Evolutionary conservation across 1,140 invertebrate species (phyloP), one percentile per base, ranked within the genome.

Genomic region (Penaeus indicus): DNA sequence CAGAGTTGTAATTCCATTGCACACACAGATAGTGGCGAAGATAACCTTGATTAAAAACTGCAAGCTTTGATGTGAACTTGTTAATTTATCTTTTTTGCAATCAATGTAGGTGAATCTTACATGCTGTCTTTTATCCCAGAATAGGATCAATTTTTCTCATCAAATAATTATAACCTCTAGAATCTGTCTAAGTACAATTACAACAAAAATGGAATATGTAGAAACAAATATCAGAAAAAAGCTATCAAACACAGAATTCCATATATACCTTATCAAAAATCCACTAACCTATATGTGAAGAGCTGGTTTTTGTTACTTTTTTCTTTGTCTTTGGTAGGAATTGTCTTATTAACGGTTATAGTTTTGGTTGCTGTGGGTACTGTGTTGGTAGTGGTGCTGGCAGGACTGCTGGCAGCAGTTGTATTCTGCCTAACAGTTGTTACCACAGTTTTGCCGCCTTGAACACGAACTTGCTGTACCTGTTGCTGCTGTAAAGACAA

Each of bases 241-340:
- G 11, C 7, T 47, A 47, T 10, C 47, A 47, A 47, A 47, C 11
- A 47, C 47, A 47, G 11, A 47, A 47, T 47, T 47, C 47, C 47
- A 47, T 47, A 13, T 47, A 47, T 47, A 47, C 5, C 47, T 47
- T 1, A 21, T 19, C 38, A 72, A 21, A 11, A 18, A 7, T 8
- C 22, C 19, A 77, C 86, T 84, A 42, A 89, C 88, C 83, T 89
- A 62, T 89, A 89, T 54, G 88, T 62, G 62, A 85, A 89, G 54
- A 85, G 22, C 85, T 84, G 84, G 60, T 89, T 83, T 67, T 89
- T 89, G 38, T 89, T 89, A 38, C 69, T 85, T 83, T 86, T 90
- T 67, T 86, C 84, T 86, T 90, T 90, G 62, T 90, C 89, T 90
- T 90, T 90, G 85, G 89, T 84, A 79, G 85, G 81, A n/a, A 86